Evolutionary conservation across 2,797 vertebrate species (phyloP).

Genomic region (Tinamus major): DNA sequence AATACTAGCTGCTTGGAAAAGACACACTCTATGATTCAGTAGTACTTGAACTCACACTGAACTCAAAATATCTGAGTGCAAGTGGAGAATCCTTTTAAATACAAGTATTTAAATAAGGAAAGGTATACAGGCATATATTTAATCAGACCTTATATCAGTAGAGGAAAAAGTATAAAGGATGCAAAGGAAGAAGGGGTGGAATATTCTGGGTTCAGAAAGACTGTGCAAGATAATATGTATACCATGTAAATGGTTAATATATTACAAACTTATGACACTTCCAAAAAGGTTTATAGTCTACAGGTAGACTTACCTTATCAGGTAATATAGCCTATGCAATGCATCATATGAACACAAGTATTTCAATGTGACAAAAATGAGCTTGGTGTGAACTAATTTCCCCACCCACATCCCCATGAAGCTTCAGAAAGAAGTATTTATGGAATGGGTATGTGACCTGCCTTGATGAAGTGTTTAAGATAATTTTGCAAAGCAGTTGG

Average conservation of each 20-base stretch:
- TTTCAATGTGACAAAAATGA: constrained; percentile 47
- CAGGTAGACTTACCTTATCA: not conserved
- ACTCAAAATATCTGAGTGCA: not conserved
- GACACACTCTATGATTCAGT: not conserved
- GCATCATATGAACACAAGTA: not conserved
- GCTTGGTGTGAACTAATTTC: constrained; percentile 37
- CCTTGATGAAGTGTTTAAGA: constrained; percentile 29
- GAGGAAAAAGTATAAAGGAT: constrained; percentile 3
- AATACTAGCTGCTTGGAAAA: not conserved
- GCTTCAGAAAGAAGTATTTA: not conserved
- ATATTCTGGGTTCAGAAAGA: not conserved
- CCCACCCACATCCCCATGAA: constrained; percentile 5
- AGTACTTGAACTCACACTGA: not conserved
- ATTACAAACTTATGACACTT: constrained; percentile 22
- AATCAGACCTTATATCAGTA: not conserved
- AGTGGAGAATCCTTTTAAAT: not conserved
- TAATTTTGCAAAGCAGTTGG: constrained; percentile 37
- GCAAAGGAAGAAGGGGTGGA: not conserved
- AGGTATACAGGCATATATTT: not conserved
- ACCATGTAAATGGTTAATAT: constrained; percentile 21
- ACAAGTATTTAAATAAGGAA: constrained; percentile 16
- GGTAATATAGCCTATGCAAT: constrained; percentile 1
- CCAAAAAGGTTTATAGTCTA: constrained; percentile 4
- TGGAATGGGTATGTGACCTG: constrained; percentile 12
- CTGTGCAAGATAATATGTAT: not conserved